Conservation (phyloP, 2,113 vertebrate species). For the Pomatostomus ruficeps region DNA sequence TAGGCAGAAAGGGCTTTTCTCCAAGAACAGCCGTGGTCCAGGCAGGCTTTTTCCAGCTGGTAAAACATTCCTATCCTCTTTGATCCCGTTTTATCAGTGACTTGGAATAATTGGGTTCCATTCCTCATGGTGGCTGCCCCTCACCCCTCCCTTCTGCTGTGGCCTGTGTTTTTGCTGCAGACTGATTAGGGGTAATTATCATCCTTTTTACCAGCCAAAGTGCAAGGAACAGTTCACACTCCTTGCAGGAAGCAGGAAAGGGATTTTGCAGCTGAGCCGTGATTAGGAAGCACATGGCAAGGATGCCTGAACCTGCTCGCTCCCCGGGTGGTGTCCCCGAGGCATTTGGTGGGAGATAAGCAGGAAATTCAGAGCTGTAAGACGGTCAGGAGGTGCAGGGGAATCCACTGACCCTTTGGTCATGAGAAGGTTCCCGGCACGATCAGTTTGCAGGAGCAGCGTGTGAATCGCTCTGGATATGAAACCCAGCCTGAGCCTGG, state of each 20-base stretch:
- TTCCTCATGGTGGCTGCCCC: background rate
- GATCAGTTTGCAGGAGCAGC: background rate
- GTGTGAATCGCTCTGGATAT: background rate
- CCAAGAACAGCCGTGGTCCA: background rate
- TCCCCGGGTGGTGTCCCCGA: background rate
- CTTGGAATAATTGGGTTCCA: conserved; percentile 21
- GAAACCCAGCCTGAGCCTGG: background rate
- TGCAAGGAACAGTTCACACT: conserved; percentile 19
- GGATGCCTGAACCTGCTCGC: background rate
- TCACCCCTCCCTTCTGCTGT: background rate
- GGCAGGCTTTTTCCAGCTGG: background rate
- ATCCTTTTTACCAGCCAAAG: conserved; percentile 1
- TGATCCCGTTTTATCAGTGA: background rate
- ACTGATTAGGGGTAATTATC: conserved; percentile 50
- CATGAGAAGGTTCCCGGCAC: background rate
- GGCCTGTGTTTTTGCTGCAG: background rate
- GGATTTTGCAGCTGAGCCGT: background rate
- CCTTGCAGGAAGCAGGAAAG: conserved; percentile 9
- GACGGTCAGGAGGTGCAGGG: background rate
- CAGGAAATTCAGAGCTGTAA: background rate
- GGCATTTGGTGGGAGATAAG: background rate
- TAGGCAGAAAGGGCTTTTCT: background rate
- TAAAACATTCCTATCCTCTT: background rate
- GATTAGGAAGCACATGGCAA: conserved; percentile 12
- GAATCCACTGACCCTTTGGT: background rate